Percentiles rank a stretch among this genome's conserved stretches.
Evolutionary conservation across 1,140 invertebrate genomes (phyloP).

Genomic region (Patella vulgata): DNA sequence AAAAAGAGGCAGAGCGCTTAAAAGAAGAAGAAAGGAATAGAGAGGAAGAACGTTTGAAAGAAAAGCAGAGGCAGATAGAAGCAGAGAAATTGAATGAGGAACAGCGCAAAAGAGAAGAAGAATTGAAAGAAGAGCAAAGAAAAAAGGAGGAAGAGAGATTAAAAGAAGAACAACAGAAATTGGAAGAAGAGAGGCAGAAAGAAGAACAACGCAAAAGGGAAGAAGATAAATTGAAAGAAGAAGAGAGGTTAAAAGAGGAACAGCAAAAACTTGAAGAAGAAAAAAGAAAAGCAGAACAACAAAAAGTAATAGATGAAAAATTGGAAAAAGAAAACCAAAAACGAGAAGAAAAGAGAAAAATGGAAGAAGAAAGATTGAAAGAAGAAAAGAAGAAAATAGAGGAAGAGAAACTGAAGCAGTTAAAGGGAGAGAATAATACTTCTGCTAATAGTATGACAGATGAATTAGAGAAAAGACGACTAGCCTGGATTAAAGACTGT

Average conservation of each 20-base stretch:
- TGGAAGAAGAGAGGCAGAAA: slow-evolving; percentile 6
- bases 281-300: slow-evolving; percentile 12
- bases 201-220: slow-evolving; percentile 26
- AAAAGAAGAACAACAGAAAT: background rate
- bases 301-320: slow-evolving; percentile 21
- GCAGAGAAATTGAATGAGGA: slow-evolving; percentile 15
- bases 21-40: slow-evolving; percentile 6
- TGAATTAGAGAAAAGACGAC: slow-evolving; percentile 35
- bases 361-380: slow-evolving; percentile 17
- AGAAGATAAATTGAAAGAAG: slow-evolving; percentile 21
- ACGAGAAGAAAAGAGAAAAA: slow-evolving; percentile 19
- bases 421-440: slow-evolving; percentile 5
- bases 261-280: slow-evolving; percentile 6
- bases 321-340: slow-evolving; percentile 14
- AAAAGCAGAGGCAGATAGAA: background rate
- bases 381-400: slow-evolving; percentile 21
- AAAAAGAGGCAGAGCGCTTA: slow-evolving; percentile 4
- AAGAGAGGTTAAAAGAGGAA: slow-evolving; percentile 17
- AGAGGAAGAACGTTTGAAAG: slow-evolving; percentile 1
- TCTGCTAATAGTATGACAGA: slow-evolving; percentile 31
- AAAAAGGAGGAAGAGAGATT: background rate
- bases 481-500: slow-evolving; percentile 56
- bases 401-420: slow-evolving; percentile 5
- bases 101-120: slow-evolving; percentile 16
- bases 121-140: background rate